Evolutionary conservation across 2,797 vertebrate genomes (phyloP).

Genomic region (Sorex maritimensis): DNA sequence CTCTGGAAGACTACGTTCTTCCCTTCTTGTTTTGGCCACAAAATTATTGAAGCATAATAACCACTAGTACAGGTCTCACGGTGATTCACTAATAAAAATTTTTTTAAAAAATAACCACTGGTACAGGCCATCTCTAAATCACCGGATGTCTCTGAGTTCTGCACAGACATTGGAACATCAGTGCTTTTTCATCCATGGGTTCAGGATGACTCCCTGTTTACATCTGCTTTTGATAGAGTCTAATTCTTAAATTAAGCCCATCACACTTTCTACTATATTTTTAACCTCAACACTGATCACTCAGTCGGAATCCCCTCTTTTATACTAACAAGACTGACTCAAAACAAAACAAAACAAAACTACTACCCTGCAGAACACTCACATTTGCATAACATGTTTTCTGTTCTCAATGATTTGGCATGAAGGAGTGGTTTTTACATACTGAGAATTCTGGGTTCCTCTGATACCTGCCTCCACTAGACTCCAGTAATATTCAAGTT

Average conservation of each 20-base stretch:
- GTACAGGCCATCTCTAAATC: neutral
- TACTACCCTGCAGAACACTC: neutral
- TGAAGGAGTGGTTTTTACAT: constrained; percentile 10
- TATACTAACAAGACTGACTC: neutral
- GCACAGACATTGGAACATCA: neutral
- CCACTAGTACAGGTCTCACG: too few relatives aligned
- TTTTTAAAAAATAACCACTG: too few relatives aligned
- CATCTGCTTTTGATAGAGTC: neutral
- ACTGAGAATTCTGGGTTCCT: neutral
- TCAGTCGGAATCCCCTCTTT: neutral
- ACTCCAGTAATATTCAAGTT: neutral
- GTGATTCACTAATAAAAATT: too few relatives aligned
- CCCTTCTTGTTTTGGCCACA: neutral
- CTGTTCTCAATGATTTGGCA: neutral
- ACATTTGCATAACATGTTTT: neutral
- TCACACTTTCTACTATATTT: neutral
- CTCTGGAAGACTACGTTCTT: neutral
- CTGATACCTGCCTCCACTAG: neutral
- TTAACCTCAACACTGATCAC: neutral
- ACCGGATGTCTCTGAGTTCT: neutral
- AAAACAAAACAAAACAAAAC: neutral
- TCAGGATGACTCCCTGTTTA: neutral
- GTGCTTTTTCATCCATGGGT: neutral
- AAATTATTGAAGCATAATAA: neutral
- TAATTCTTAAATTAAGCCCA: neutral